These are phyloP conservation scores for Iguana delicatissima DNA, from an alignment of 2,797 vertebrate species.

Conservation along the genomic window DNA sequence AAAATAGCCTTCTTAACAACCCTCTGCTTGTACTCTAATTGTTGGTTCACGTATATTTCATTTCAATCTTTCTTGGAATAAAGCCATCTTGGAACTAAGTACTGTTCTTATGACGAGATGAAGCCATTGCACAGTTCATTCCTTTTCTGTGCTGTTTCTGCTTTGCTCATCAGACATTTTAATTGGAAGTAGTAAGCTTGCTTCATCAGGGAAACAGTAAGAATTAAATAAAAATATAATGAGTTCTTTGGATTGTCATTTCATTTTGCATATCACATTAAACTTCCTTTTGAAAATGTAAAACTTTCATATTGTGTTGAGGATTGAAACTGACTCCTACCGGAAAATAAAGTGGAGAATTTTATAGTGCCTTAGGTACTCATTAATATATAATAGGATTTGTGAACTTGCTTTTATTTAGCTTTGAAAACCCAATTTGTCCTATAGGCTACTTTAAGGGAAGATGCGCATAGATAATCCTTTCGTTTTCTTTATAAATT, in stretches of 20 bases:
- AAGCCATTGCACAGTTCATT: constrained; percentile 31
- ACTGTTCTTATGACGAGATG: constrained; percentile 37
- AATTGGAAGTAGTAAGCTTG: neutral
- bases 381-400: constrained; percentile 16
- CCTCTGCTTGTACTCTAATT: constrained; percentile 41
- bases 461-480: neutral
- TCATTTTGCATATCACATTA: neutral
- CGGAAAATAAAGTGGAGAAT: constrained; percentile 26
- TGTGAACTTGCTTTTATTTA: constrained; percentile 34
- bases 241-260: constrained; percentile 29
- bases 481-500: constrained; percentile 32
- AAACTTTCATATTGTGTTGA: constrained; percentile 23
- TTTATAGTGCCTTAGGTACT: neutral
- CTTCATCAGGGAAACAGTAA: constrained; percentile 14
- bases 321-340: constrained; percentile 33
- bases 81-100: constrained; percentile 37
- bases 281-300: accelerated
- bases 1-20: constrained; percentile 33
- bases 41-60: constrained; percentile 39
- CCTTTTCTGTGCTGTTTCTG: constrained; percentile 1
- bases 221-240: constrained; percentile 27
- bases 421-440: constrained; percentile 32
- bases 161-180: constrained; percentile 49
- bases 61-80: constrained; percentile 56
- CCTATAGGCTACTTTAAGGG: neutral